A percentile compares a stretch with the other conserved stretches of the same genome.
phyloP scores from a whole-genome alignment of 2,113 vertebrate genomes.

The Limanda limanda region DNA sequence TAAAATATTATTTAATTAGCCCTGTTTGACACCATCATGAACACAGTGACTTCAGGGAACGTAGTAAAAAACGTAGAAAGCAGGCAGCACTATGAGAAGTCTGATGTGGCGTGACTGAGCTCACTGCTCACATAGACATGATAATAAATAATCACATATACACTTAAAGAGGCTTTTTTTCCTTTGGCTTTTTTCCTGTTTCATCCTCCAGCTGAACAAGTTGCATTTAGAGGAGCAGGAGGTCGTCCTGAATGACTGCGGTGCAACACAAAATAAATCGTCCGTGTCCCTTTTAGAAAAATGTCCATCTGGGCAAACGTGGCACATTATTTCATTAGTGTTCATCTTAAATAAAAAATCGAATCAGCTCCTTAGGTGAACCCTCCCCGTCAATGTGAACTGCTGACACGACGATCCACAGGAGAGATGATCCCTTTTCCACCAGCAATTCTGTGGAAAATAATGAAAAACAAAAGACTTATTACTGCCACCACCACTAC shows the following conservation, averaged over 20 bases:
- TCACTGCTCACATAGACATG: conserved; percentile 11
- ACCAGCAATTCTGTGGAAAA: conserved; percentile 15
- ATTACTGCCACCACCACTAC: neutral
- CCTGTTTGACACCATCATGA: conserved; percentile 17
- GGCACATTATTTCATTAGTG: neutral
- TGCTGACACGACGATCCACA: neutral
- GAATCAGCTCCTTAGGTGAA: too few species aligned
- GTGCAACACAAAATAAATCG: conserved; percentile 3
- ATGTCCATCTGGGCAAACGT: conserved; percentile 1
- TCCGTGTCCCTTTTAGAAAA: conserved; percentile 50
- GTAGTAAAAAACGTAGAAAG: neutral
- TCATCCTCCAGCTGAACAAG: neutral
- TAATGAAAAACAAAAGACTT: neutral
- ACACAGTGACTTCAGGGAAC: neutral
- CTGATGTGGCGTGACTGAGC: neutral
- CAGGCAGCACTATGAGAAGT: conserved; percentile 18
- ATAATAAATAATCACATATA: conserved; percentile 66
- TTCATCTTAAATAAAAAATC: too few species aligned
- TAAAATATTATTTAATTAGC: conserved; percentile 51
- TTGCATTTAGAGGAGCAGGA: neutral
- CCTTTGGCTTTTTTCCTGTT: conserved; percentile 59
- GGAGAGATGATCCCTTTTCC: conserved; percentile 60
- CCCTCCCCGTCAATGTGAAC: neutral
- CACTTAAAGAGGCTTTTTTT: conserved; percentile 16
- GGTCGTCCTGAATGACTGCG: conserved; percentile 30